Percentiles rank a stretch among this genome's conserved stretches.
phyloP scores from a whole-genome alignment of 2,797 vertebrate genomes.

The Dromococcyx pavoninus region DNA sequence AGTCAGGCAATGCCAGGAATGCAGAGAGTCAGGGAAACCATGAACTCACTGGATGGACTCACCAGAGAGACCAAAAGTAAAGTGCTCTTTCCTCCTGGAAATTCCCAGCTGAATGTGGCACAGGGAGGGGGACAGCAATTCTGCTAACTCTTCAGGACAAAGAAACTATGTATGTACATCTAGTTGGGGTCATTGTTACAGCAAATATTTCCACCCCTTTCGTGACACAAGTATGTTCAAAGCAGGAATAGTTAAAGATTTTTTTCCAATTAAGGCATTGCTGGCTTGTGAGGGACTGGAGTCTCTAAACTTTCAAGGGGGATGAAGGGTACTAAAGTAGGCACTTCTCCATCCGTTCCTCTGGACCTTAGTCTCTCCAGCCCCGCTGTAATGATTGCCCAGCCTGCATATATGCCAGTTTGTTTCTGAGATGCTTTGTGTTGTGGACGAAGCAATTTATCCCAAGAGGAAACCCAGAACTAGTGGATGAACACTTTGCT shows the following conservation, averaged over 20 bases:
- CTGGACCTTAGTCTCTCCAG: neutral
- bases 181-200: neutral
- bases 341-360: neutral
- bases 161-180: neutral
- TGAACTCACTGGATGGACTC: neutral
- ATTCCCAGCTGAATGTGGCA: neutral
- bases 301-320: neutral
- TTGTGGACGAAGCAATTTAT: neutral
- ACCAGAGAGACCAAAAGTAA: neutral
- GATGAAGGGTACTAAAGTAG: neutral
- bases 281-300: neutral
- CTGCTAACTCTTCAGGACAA: neutral
- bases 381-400: neutral
- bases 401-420: neutral
- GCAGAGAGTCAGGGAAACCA: neutral
- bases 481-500: neutral
- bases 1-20: neutral
- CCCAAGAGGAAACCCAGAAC: neutral
- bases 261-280: neutral
- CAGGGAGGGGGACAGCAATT: neutral
- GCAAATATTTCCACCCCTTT: neutral
- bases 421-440: neutral
- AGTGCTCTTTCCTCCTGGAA: slow-evolving; percentile 1
- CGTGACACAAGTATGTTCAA: neutral
- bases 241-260: neutral